Evolutionary conservation across 2,113 vertebrate species (phyloP).

Genomic region (Corydoras sp.): DNA sequence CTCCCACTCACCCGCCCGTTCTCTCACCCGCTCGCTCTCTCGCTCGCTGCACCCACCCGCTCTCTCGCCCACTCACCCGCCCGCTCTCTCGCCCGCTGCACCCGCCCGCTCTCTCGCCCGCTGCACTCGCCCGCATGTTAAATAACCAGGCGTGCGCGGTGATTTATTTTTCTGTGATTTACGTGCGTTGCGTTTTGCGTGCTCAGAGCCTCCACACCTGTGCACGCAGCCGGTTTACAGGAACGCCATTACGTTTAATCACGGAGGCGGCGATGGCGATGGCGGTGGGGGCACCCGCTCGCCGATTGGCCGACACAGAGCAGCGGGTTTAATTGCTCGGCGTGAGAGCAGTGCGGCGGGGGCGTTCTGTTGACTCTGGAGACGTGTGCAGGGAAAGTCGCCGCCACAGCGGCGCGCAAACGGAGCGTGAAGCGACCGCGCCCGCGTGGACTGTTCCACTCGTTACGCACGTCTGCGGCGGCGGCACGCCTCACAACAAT

Average conservation of each 20-base stretch:
- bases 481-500: constrained; percentile 21
- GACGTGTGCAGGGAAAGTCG: constrained; percentile 33
- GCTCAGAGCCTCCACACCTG: constrained; percentile 38
- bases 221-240: constrained; percentile 37
- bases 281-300: constrained; percentile 16
- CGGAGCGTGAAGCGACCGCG: constrained; percentile 37
- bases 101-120: no score
- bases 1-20: no score
- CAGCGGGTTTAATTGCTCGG: constrained; percentile 33
- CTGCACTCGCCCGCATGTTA: no score
- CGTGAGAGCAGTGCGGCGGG: constrained; percentile 22
- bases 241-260: constrained; percentile 44
- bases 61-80: no score
- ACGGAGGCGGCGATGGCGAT: constrained; percentile 12
- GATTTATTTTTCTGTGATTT: no score
- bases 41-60: no score
- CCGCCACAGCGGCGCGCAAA: constrained; percentile 42
- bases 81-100: no score
- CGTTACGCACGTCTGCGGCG: constrained; percentile 8
- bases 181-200: constrained; percentile 36
- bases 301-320: constrained; percentile 36
- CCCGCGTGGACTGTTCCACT: constrained; percentile 33
- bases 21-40: no score
- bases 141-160: no score
- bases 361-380: constrained; percentile 42